Evolutionary conservation across 2,113 vertebrate species (phyloP), one percentile per base, ranked within the genome.

Genomic region (Tyrannus savana): DNA sequence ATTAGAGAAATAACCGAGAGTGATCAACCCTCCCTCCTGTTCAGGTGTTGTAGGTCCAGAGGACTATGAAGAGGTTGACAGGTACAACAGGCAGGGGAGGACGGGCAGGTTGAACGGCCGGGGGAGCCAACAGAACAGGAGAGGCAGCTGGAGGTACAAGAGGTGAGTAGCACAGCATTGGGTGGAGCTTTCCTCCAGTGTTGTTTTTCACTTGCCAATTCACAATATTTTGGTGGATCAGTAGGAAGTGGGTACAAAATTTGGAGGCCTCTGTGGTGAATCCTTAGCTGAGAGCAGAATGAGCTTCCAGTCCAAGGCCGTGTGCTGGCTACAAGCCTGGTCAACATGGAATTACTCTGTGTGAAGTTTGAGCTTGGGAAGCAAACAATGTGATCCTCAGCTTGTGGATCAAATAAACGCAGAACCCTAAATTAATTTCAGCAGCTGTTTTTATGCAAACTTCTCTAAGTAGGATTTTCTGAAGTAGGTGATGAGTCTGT

Each of bases 61-160:
- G 58, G 99, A 99, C 96, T 99, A 98, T 4, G 99, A 99, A 77
- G 99, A 99, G 84, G 95, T 98, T 67, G 98, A 99, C 83, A 97
- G 99, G 78, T 98, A 97, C 84, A 98, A 98, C 97, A 98, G 99
- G 83, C 98, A 98, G 25, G 96, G 90, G 79, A 98, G 99, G 49
- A 83, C 95, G 0, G 77, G 96, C 92, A 98, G 98, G 95, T 63
- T 97, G 66, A 95, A 98, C 10, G 93, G 97, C 60, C 98, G 98
- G 14, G 98, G 98, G 53, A 97, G 96, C 41, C 99, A 98, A 87
- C 99, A 99, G 95, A 99, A 99, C 96, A 96, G 98, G 63, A 98
- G 98, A 96, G 98, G 98, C 90, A 99, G 99, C 98, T 99, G 99
- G 99, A 98, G 99, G 77, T 99, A 99, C 92, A 99, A 98, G 84